Evolutionary conservation across 2,888 invertebrate species (phyloP).

Genomic region (Cancer borealis): DNA sequence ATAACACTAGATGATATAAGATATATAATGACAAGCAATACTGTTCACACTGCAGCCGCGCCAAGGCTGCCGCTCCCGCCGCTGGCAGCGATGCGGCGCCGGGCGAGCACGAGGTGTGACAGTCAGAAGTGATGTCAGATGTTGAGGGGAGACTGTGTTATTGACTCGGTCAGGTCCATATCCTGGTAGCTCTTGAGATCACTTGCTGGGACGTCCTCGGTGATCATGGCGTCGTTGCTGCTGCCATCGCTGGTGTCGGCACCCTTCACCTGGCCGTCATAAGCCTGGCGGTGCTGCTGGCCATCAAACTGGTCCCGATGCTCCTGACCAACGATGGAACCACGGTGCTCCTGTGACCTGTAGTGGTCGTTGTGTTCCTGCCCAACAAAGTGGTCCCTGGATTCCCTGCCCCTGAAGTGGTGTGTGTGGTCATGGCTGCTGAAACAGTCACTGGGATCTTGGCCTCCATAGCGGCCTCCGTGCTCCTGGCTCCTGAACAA

Average conservation of each 20-base stretch:
- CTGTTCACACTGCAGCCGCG: slow-evolving; percentile 68
- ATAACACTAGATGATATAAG: slow-evolving; percentile 65
- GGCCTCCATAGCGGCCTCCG: slow-evolving; percentile 56
- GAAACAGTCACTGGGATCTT: slow-evolving; percentile 57
- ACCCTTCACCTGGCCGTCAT: slow-evolving; percentile 53
- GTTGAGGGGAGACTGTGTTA: slow-evolving; percentile 71
- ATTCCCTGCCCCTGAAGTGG: slow-evolving; percentile 47
- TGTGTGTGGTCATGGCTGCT: slow-evolving; percentile 51
- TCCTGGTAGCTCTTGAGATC: slow-evolving; percentile 74
- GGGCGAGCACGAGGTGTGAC: slow-evolving; percentile 62
- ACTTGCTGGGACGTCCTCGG: slow-evolving; percentile 69
- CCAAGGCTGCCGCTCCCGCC: slow-evolving; percentile 29
- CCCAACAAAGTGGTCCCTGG: slow-evolving; percentile 59
- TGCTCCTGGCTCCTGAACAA: slow-evolving; percentile 62
- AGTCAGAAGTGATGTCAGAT: slow-evolving; percentile 75
- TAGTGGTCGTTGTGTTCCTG: slow-evolving; percentile 64
- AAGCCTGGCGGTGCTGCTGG: slow-evolving; percentile 34
- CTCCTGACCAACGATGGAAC: slow-evolving; percentile 8
- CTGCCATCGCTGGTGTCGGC: slow-evolving; percentile 66
- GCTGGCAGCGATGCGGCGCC: slow-evolving; percentile 36
- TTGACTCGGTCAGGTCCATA: slow-evolving; percentile 74
- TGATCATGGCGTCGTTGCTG: slow-evolving; percentile 75
- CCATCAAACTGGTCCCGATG: slow-evolving; percentile 56
- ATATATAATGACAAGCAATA: slow-evolving; percentile 53
- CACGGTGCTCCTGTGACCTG: slow-evolving; percentile 56